Conservation (phyloP, 2,888 invertebrate genomes). For the Heterodera filipjevi region DNA sequence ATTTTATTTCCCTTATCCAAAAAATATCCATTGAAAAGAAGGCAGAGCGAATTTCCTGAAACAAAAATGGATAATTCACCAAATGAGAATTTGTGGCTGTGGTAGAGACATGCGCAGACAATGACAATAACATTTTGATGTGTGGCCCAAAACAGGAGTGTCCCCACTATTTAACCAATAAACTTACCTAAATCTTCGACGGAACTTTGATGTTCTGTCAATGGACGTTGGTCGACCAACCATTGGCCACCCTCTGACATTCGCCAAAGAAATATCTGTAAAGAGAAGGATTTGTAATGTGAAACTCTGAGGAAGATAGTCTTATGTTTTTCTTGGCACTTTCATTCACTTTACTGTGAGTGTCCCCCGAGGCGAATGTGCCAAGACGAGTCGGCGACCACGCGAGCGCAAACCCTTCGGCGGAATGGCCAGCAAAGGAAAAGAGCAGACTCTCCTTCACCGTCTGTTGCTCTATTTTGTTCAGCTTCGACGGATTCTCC, state of each 20-base stretch:
- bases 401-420: conserved; percentile 91
- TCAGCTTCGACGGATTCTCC: conserved; percentile 55
- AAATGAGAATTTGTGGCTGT: too few species aligned
- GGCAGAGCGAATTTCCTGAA: too few species aligned
- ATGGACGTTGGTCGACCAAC: conserved; percentile 87
- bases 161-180: too few species aligned
- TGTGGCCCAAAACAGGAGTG: too few species aligned
- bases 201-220: conserved; percentile 84
- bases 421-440: conserved; percentile 86
- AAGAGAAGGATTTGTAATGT: neutral
- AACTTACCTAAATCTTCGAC: conserved; percentile 87
- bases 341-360: conserved; percentile 37
- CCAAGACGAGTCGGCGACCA: conserved; percentile 85
- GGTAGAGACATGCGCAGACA: too few species aligned
- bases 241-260: conserved; percentile 79
- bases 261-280: conserved; percentile 87
- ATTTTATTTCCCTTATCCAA: too few species aligned
- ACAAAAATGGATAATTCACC: too few species aligned
- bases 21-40: too few species aligned
- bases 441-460: conserved; percentile 73
- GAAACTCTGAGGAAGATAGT: neutral
- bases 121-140: neutral
- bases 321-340: neutral
- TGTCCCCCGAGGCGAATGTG: conserved; percentile 50
- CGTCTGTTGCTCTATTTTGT: conserved; percentile 45